phyloP scores from a whole-genome alignment of 2,113 vertebrate genomes.

The Taurulus bubalis region DNA sequence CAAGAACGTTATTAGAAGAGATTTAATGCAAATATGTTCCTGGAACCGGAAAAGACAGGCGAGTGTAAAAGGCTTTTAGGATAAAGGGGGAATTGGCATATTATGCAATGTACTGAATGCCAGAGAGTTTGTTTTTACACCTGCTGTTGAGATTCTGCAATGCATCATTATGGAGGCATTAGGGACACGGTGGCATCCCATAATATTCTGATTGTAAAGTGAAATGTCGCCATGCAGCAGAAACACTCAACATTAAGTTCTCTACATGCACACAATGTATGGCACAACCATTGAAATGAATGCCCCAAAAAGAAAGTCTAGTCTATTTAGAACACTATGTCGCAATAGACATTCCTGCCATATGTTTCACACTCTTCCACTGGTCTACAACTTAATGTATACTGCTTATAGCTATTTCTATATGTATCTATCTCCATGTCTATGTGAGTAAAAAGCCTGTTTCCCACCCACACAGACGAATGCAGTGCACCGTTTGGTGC shows the following conservation, averaged over 20 bases:
- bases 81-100: background rate
- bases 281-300: background rate
- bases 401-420: no score
- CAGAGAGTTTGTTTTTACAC: background rate
- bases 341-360: background rate
- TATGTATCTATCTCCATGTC: background rate
- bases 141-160: background rate
- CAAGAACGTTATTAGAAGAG: background rate
- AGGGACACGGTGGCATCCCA: background rate
- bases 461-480: background rate
- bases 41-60: background rate
- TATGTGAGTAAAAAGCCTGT: background rate
- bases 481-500: background rate
- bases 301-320: no score
- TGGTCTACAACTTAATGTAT: no score
- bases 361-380: background rate
- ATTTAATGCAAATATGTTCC: background rate
- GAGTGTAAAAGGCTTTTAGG: background rate
- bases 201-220: background rate
- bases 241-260: background rate
- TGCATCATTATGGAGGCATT: no score
- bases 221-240: background rate
- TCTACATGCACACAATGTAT: background rate
- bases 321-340: background rate
- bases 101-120: background rate